phyloP scores from a whole-genome alignment of 2,113 vertebrate genomes.

The Anolis sagrei region DNA sequence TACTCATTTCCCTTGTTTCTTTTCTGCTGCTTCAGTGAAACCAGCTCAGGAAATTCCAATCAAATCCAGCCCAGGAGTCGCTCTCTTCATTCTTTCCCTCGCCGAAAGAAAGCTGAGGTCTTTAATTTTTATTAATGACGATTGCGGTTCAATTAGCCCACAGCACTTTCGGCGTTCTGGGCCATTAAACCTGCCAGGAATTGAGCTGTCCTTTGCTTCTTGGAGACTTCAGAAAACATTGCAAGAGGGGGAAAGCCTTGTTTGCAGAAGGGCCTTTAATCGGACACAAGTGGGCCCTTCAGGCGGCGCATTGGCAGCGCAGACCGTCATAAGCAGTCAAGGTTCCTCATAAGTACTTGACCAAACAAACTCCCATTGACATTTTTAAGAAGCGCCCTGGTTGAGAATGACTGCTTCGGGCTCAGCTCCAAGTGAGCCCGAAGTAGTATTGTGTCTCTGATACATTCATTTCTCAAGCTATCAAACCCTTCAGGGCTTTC shows the following conservation, averaged over 20 bases:
- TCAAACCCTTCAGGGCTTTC: not conserved
- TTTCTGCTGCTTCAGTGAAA: constrained; percentile 59
- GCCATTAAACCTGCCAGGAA: constrained; percentile 56
- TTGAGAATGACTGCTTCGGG: accelerated
- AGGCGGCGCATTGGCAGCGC: constrained; percentile 37
- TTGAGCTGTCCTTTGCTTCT: constrained; percentile 39
- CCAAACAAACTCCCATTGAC: accelerated
- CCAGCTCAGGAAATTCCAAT: constrained; percentile 60
- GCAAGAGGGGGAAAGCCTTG: constrained; percentile 17
- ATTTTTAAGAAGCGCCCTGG: not conserved
- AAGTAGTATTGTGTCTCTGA: constrained; percentile 8
- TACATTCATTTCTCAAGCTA: not conserved
- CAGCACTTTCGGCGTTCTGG: constrained; percentile 32
- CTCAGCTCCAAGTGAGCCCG: accelerated
- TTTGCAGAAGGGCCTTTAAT: constrained; percentile 51
- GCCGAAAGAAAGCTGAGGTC: constrained; percentile 27
- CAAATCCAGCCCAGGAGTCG: constrained; percentile 25
- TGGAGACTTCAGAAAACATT: constrained; percentile 33
- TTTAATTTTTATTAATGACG: constrained; percentile 64
- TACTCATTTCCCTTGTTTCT: not conserved
- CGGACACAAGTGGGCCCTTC: constrained; percentile 57
- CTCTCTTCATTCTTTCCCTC: constrained; percentile 30
- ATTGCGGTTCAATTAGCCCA: constrained; percentile 39
- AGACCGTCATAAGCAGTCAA: not conserved
- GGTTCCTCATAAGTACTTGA: constrained; percentile 30